phyloP scores from a whole-genome alignment of 2,113 vertebrate species.

The Henicopernis longicauda region DNA sequence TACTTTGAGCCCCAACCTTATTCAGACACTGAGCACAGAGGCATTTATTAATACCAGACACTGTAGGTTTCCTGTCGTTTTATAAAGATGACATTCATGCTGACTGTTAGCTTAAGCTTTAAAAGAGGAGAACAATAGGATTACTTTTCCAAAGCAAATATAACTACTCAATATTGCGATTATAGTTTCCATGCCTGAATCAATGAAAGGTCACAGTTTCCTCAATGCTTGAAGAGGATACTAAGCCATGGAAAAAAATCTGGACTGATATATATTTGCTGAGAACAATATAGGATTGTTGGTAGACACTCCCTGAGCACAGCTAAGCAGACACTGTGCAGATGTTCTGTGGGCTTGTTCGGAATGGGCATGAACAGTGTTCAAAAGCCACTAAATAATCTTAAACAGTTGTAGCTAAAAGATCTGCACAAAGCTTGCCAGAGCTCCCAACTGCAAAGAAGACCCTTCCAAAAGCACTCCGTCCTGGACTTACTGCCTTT shows the following conservation, averaged over 20 bases:
- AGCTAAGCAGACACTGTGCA: constrained; percentile 35
- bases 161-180: constrained; percentile 1
- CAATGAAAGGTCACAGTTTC: constrained; percentile 28
- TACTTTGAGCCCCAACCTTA: neutral
- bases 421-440: neutral
- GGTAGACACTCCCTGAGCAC: neutral
- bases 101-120: constrained; percentile 56
- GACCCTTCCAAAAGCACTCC: neutral
- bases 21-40: neutral
- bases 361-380: constrained; percentile 23
- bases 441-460: neutral
- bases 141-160: constrained; percentile 60
- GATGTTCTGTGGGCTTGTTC: constrained; percentile 54
- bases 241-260: neutral
- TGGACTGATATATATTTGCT: neutral
- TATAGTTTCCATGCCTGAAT: constrained; percentile 46
- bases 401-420: constrained; percentile 37
- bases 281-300: constrained; percentile 55
- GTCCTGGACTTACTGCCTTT: neutral
- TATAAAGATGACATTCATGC: constrained; percentile 53
- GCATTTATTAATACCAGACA: constrained; percentile 58
- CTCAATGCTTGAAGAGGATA: neutral
- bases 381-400: constrained; percentile 56
- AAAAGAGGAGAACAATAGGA: constrained; percentile 53
- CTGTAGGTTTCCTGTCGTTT: constrained; percentile 24